Evolutionary conservation across 2,888 invertebrate species (phyloP), one percentile per base, ranked within the genome.

Genomic region (Drosophila silvestris): DNA sequence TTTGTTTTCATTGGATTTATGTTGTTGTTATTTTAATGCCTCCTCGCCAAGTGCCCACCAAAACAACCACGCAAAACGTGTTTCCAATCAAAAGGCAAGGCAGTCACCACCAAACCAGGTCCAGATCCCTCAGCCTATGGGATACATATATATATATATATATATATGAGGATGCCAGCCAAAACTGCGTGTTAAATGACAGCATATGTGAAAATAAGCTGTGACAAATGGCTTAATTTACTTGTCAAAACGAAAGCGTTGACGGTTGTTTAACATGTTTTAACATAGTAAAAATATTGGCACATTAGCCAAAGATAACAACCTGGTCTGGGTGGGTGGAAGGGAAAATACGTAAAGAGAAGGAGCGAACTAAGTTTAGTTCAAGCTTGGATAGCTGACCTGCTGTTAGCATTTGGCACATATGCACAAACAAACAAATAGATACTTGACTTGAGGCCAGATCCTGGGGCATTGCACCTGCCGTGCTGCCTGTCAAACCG

Each of bases 191-290:
- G 90, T 79, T 86, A 92, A 93, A 93, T 93, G 92, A 84, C 91
- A 93, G 91, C 93, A 93, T 93, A 93, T 93, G 93, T 91, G 93
- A 93, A 92, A 92, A 93, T 93, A 93, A 93, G 92, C 93, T 92
- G 86, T 93, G 92, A 93, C 93, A 93, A 93, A 93, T 93, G 93
- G 91, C 92, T 93, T 92, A 93, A 93, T 93, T 93, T 92, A 91
- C 85, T 90, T 92, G 91, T 91, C 92, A 91, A 67, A 70, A 47
- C 60, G 47, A 37, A 57, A 54, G 47, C 59, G 58, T 30, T 52
- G 35, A 41, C 65, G 59, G 47, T 82, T 79, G 87, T 83, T 83
- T 58, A 85, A 75, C 86, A 81, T 82, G 87, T 76, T 86, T 82
- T 76, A 89, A 69, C 75, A 86, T 79, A 75, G 69, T 83, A 77